phyloP scores from a whole-genome alignment of 2,797 vertebrate species.

The Typhlichthys eigenmanni region DNA sequence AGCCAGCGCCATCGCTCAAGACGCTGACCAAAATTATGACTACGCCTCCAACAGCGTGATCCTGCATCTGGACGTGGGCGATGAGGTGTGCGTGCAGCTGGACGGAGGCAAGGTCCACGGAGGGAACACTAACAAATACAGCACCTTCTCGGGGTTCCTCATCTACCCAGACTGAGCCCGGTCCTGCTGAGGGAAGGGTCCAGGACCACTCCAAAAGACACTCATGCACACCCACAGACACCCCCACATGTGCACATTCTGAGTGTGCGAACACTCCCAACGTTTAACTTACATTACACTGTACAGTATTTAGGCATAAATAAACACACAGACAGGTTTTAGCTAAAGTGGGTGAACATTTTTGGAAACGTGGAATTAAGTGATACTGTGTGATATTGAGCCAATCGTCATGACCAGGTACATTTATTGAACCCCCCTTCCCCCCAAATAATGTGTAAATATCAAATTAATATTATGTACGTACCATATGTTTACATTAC shows the following conservation, averaged over 20 bases:
- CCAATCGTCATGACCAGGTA: slow-evolving; percentile 37
- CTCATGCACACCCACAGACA: slow-evolving; percentile 4
- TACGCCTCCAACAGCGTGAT: slow-evolving; percentile 97
- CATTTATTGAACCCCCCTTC: slow-evolving; percentile 27
- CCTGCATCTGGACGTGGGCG: slow-evolving; percentile 93
- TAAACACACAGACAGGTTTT: slow-evolving; percentile 33
- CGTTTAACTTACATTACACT: slow-evolving; percentile 32
- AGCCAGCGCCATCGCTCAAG: slow-evolving; percentile 95
- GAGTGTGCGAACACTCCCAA: background rate
- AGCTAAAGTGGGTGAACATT: slow-evolving; percentile 35
- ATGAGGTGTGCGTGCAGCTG: slow-evolving; percentile 94
- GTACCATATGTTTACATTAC: slow-evolving; percentile 47
- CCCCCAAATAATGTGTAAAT: slow-evolving; percentile 46
- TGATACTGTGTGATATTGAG: slow-evolving; percentile 46
- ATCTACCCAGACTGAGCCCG: slow-evolving; percentile 90
- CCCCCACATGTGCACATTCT: slow-evolving; percentile 1
- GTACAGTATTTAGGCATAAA: slow-evolving; percentile 39
- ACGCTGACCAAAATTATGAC: slow-evolving; percentile 97
- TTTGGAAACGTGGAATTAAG: slow-evolving; percentile 28
- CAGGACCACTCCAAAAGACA: slow-evolving; percentile 18
- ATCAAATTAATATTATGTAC: slow-evolving; percentile 26
- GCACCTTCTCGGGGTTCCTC: slow-evolving; percentile 97
- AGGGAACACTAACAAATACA: slow-evolving; percentile 97
- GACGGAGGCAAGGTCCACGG: slow-evolving; percentile 96
- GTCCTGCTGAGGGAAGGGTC: slow-evolving; percentile 10